These are phyloP conservation scores for chimpanzee (Pan troglodytes) DNA, from an alignment of 2,113 vertebrate genomes.

Conservation along the genomic window NHGRI_mPanTro3-v2.1_pri NC_072421.2:107881501-107882000, in stretches of 20 bases:
- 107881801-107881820: background rate
- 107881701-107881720: constrained; percentile 25
- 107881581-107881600: constrained; percentile 3
- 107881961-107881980: constrained; percentile 61
- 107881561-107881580: constrained; percentile 23
- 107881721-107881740: background rate
- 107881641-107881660: background rate
- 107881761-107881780: constrained; percentile 11
- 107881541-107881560: constrained; percentile 24
- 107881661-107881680: constrained; percentile 8
- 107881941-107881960: constrained; percentile 64
- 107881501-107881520: constrained; percentile 11
- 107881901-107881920: constrained; percentile 52
- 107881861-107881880: background rate
- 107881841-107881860: constrained; percentile 23
- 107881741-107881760: constrained; percentile 5
- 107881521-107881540: background rate
- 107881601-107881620: constrained; percentile 11
- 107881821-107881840: constrained; percentile 52
- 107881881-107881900: constrained; percentile 27
- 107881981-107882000: constrained; percentile 62
- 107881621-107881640: background rate
- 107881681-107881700: constrained; percentile 30
- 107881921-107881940: constrained; percentile 48
- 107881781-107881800: background rate